phyloP scores from a whole-genome alignment of 1,140 invertebrate genomes.

The Acromyrmex echinatior region DNA sequence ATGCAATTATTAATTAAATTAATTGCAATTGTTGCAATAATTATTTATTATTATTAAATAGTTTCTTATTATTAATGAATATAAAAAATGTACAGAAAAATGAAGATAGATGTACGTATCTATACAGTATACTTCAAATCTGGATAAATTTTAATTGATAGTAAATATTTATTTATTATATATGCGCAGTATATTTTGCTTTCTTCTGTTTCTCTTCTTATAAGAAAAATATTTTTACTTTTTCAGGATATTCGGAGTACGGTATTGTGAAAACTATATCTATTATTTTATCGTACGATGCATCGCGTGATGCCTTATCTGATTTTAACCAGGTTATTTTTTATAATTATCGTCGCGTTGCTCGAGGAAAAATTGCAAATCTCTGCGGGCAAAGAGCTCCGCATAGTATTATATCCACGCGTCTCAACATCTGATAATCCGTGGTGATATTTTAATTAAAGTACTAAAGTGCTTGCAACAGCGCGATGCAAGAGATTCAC shows the following conservation, averaged over 20 bases:
- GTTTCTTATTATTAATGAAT: not conserved
- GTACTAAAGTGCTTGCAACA: not conserved
- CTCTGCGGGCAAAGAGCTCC: not conserved
- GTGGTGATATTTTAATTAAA: constrained; percentile 37
- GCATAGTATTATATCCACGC: not conserved
- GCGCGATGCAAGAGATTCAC: not conserved
- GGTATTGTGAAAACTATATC: not conserved
- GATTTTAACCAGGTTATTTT: not conserved
- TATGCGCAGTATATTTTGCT: not conserved
- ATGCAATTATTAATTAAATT: not conserved
- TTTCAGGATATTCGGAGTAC: not conserved
- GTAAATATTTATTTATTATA: not conserved
- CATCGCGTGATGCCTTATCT: constrained; percentile 17
- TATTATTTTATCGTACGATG: not conserved
- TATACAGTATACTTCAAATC: not conserved
- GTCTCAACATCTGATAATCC: constrained; percentile 32
- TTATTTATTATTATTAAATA: too few species aligned
- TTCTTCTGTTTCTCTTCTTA: not conserved
- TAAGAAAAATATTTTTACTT: constrained; percentile 15
- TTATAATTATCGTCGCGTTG: constrained; percentile 19
- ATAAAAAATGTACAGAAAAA: not conserved
- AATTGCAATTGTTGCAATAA: too few species aligned
- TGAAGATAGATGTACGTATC: not conserved
- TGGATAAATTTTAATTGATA: not conserved
- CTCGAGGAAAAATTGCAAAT: not conserved